Conservation (phyloP, 2,888 invertebrate species). For the Apamea sordens region DNA sequence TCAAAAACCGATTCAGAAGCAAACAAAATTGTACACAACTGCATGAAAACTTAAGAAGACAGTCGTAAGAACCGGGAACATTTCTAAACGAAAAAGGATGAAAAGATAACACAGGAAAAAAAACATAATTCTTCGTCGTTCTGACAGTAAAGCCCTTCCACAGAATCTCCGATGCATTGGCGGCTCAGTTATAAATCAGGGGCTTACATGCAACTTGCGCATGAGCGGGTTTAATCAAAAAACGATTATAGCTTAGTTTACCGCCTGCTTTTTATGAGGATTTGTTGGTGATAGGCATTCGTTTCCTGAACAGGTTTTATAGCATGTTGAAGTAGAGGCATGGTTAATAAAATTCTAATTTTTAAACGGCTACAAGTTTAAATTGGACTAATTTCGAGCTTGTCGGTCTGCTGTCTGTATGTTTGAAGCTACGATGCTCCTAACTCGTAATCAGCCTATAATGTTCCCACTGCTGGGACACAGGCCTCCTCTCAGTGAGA, state of each 20-base stretch:
- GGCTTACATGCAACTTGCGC: conserved; percentile 34
- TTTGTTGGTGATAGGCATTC: conserved; percentile 28
- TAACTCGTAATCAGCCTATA: not conserved
- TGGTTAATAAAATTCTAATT: not conserved
- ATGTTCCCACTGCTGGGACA: not conserved
- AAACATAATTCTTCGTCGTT: not conserved
- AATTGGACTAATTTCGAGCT: not conserved
- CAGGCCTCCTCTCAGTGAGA: not conserved
- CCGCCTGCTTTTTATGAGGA: conserved; percentile 37
- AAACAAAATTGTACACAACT: not conserved
- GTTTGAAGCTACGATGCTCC: not conserved
- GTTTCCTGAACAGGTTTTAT: conserved; percentile 1
- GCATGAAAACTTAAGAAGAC: not conserved
- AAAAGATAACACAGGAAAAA: not conserved
- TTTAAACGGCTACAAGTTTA: not conserved
- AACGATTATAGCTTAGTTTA: conserved; percentile 47
- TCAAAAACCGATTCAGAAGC: no score
- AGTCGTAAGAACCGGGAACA: no score
- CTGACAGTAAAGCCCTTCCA: not conserved
- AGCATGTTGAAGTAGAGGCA: not conserved
- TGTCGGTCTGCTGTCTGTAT: not conserved
- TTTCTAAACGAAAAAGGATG: not conserved
- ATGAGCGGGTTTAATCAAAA: conserved; percentile 58
- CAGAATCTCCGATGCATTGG: conserved; percentile 40
- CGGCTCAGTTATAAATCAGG: conserved; percentile 39